Evolutionary conservation across 2,113 vertebrate genomes (phyloP).

Genomic region (Haemorhous mexicanus): DNA sequence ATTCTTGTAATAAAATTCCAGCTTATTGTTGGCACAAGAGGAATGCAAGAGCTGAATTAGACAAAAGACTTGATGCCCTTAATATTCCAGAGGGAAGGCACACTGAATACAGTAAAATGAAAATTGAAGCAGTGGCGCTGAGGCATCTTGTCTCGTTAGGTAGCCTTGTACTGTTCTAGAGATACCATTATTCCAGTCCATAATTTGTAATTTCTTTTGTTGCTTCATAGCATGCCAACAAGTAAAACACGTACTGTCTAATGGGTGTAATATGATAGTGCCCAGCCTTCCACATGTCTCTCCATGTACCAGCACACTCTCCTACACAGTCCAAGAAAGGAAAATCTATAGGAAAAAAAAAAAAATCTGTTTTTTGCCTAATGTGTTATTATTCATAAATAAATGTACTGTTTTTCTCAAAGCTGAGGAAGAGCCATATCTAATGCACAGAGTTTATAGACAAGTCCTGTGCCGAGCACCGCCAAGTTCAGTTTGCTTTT

Average conservation of each 20-base stretch:
- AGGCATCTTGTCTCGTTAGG: not conserved
- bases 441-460: not conserved
- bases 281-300: not conserved
- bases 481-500: not conserved
- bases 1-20: not conserved
- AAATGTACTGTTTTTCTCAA: not conserved
- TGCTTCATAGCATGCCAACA: not conserved
- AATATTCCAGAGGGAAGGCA: not conserved
- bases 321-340: not conserved
- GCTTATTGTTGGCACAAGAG: not conserved
- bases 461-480: not conserved
- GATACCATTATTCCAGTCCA: not conserved
- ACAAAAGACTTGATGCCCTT: not conserved
- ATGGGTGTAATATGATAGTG: not conserved
- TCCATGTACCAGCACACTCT: not conserved
- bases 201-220: not conserved
- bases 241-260: not conserved
- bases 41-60: not conserved
- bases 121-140: not conserved
- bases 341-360: not conserved
- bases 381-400: not conserved
- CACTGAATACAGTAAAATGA: not conserved
- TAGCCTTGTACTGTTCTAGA: not conserved
- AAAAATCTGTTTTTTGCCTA: not conserved
- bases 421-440: not conserved